Evolutionary conservation across 2,888 invertebrate species (phyloP).

Genomic region (Gymnosoma rotundatum): DNA sequence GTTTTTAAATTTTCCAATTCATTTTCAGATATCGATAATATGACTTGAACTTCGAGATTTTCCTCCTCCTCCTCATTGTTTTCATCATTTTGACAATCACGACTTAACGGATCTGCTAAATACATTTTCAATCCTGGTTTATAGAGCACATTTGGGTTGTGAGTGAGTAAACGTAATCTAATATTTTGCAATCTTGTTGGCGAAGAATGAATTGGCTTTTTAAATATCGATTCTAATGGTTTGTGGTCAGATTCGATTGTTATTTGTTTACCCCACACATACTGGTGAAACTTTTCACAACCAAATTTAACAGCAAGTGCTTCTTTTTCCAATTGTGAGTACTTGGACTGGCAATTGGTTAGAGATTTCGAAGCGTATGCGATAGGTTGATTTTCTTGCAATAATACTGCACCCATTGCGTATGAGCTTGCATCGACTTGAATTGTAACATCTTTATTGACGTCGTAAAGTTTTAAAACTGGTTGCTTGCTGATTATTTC

Average conservation of each 20-base stretch:
- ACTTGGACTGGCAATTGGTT: slow-evolving; percentile 8
- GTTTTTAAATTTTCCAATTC: slow-evolving; percentile 11
- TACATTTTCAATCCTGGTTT: slow-evolving; percentile 12
- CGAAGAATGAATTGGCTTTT: slow-evolving; percentile 3
- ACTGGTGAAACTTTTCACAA: slow-evolving; percentile 51
- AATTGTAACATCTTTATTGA: too few species aligned
- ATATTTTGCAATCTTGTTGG: slow-evolving; percentile 5
- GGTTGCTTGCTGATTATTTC: too few species aligned
- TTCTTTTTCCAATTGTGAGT: slow-evolving; percentile 56
- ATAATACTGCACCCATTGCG: background rate
- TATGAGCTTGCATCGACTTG: too few species aligned
- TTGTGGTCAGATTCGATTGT: slow-evolving; percentile 47
- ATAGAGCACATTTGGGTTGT: slow-evolving; percentile 6
- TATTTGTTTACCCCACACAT: slow-evolving; percentile 24
- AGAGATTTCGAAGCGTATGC: slow-evolving; percentile 20
- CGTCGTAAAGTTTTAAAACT: too few species aligned
- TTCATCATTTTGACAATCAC: background rate
- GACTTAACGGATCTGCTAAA: slow-evolving; percentile 13
- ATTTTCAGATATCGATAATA: slow-evolving; percentile 5
- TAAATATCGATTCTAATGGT: slow-evolving; percentile 36
- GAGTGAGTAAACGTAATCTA: background rate
- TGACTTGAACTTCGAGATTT: background rate
- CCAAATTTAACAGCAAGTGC: slow-evolving; percentile 46
- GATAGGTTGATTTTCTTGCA: background rate
- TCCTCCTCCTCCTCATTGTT: slow-evolving; percentile 19